Conservation (phyloP, 64 coral and sea anemone genomes). For the Platygyra sinensis region DNA sequence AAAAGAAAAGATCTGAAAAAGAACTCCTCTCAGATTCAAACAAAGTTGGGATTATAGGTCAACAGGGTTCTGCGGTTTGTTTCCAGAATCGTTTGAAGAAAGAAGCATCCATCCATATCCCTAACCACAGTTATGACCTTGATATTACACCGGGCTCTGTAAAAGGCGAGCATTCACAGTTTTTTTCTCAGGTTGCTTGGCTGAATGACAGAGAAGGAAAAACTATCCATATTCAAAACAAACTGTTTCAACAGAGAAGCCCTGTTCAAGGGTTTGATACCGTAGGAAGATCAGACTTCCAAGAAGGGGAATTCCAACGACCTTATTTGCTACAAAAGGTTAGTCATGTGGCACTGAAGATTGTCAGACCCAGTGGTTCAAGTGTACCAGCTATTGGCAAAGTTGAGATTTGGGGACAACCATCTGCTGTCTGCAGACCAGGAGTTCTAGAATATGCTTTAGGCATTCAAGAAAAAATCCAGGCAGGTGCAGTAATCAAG, state of each 20-base stretch:
- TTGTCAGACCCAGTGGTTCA: slow-evolving; percentile 63
- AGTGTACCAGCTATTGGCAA: slow-evolving; percentile 86
- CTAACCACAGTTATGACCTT: slow-evolving; percentile 49
- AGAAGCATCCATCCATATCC: neutral
- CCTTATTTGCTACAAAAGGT: slow-evolving; percentile 55
- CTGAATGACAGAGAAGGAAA: slow-evolving; percentile 47
- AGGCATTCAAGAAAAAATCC: slow-evolving; percentile 60
- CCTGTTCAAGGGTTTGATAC: slow-evolving; percentile 26
- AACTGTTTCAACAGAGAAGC: slow-evolving; percentile 47
- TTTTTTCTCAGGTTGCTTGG: slow-evolving; percentile 69
- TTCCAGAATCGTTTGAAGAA: neutral
- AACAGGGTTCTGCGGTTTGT: neutral
- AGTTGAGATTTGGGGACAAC: slow-evolving; percentile 86
- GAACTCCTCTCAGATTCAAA: neutral
- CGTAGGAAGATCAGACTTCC: neutral
- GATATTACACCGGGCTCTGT: slow-evolving; percentile 59
- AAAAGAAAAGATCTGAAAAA: neutral
- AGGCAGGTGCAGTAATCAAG: neutral
- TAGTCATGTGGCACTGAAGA: slow-evolving; percentile 74
- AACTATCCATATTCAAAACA: slow-evolving; percentile 67
- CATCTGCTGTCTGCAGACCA: slow-evolving; percentile 42
- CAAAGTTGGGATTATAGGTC: neutral
- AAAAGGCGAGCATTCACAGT: slow-evolving; percentile 62
- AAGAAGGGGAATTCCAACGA: slow-evolving; percentile 53
- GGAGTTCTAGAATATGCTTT: slow-evolving; percentile 45